phyloP scores from a whole-genome alignment of 2,888 invertebrate species.

The Cepaea hortensis region DNA sequence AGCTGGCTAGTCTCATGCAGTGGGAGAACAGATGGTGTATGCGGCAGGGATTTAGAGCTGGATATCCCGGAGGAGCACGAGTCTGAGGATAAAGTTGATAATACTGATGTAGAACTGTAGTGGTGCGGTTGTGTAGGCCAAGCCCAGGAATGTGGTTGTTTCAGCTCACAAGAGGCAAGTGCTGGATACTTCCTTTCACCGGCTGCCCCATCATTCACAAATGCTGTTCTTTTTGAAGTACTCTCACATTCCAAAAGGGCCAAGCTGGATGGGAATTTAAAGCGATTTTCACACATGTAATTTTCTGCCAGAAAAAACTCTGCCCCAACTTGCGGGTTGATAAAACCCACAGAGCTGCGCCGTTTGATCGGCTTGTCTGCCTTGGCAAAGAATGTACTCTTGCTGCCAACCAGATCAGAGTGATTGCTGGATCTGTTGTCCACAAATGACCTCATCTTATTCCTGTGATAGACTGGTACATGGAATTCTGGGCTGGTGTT shows the following conservation, averaged over 20 bases:
- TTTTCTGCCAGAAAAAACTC: conserved; percentile 43
- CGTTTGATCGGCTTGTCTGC: neutral
- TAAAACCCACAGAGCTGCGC: conserved; percentile 5
- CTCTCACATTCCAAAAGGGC: too few relatives aligned
- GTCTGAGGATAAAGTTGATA: neutral
- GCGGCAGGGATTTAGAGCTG: neutral
- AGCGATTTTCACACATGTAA: conserved; percentile 41
- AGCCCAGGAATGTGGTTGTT: neutral
- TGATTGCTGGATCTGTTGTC: neutral
- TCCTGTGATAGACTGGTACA: conserved; percentile 28
- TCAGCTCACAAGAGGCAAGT: neutral
- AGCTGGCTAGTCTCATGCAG: neutral
- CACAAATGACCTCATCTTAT: conserved; percentile 14
- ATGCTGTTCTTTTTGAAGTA: neutral
- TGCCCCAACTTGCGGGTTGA: conserved; percentile 3
- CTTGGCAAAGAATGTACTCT: too few relatives aligned
- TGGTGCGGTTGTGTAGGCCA: neutral
- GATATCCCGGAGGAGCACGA: neutral
- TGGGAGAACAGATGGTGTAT: neutral
- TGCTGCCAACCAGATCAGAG: neutral
- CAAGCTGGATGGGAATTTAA: conserved; percentile 35
- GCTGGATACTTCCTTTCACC: neutral
- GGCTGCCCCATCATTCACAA: neutral
- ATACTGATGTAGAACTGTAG: neutral
- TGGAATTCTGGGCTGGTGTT: conserved; percentile 39